Base-by-base conservation (phyloP, 2,113 vertebrate species). In the Boulengeromyrus knoepffleri region DNA sequence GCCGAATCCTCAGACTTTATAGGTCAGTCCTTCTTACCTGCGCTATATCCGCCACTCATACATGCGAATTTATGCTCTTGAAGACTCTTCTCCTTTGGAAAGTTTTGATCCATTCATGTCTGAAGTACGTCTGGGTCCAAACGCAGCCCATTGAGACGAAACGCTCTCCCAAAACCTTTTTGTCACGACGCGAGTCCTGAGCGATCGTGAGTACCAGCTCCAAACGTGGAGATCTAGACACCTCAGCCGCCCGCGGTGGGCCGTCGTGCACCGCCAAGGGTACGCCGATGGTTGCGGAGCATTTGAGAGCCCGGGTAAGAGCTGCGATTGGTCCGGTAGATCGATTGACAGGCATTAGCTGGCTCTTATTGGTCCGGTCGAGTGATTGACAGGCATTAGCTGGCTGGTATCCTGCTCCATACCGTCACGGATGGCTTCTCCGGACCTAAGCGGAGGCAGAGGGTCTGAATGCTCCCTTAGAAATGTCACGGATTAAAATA, bases 11-110 rank as follows among this genome's bases (percentile, higher is more conserved):
- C n/a, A 12, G 62, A 88, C 52, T 12, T 24, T 12, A 8, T 15
- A 27, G 47, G 46, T 86, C 46, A 31, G 47, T 50, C 24, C 42
- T 15, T 31, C 45, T 47, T 49, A 31, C 84, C 47, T 86, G 36
- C 1, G 15, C 17, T 31, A 31, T 50, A 50, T 49, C 31, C 10
- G 0, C 21, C 15, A n/a, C 21, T 91, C 49, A 91, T 89, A 47
- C 53, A 80, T 91, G 90, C 53, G 89, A 19, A 91, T 91, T 91
- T 46, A 10, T 88, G n/a, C 89, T 52, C 89, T 90, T 91, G 89
- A 91, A 91, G 91, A 85, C 89, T 90, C 7, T 66, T 2, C 24
- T 88, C 24, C 58, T 47, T 88, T 66, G 39, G 3, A 46, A 66
- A 31, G 10, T 50, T n/a, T 27, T 86, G n/a, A 50, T 49, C 84